phyloP scores from a whole-genome alignment of 2,888 invertebrate genomes.

The Hybos culiciformis region DNA sequence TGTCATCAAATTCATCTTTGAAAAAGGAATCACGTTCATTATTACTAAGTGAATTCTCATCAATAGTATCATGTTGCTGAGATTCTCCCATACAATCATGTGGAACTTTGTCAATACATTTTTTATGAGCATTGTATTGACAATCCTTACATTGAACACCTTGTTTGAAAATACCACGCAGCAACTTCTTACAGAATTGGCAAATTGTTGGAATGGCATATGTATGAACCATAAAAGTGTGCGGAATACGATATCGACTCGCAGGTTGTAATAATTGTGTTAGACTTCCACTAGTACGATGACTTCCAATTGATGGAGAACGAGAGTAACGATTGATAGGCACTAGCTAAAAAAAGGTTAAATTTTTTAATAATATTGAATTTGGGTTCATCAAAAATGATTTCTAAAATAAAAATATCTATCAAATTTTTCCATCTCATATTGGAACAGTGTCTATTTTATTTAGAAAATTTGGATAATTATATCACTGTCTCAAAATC shows the following conservation, averaged over 20 bases:
- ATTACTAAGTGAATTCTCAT: conserved; percentile 16
- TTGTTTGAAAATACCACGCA: conserved; percentile 91
- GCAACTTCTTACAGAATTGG: conserved; percentile 86
- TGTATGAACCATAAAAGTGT: conserved; percentile 92
- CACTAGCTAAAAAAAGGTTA: no score
- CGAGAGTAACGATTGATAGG: conserved; percentile 45
- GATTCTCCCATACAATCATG: conserved; percentile 80
- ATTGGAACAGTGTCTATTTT: no score
- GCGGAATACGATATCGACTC: conserved; percentile 56
- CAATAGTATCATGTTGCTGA: conserved; percentile 33
- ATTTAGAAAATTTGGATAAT: no score
- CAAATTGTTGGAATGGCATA: conserved; percentile 96
- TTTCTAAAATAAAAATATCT: no score
- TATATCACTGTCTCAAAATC: no score
- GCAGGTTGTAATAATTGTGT: conserved; percentile 7
- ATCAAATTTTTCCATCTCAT: no score
- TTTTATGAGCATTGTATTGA: conserved; percentile 91
- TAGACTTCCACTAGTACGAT: conserved; percentile 36
- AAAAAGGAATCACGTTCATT: conserved; percentile 24
- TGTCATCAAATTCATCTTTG: conserved; percentile 43
- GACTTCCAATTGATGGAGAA: conserved; percentile 54
- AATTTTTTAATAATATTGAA: no score
- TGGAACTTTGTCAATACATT: conserved; percentile 79
- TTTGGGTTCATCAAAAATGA: no score
- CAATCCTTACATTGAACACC: conserved; percentile 96